Evolutionary conservation across 2,888 invertebrate species (phyloP), one percentile per base, ranked within the genome.

Genomic region (Volucella inanis): DNA sequence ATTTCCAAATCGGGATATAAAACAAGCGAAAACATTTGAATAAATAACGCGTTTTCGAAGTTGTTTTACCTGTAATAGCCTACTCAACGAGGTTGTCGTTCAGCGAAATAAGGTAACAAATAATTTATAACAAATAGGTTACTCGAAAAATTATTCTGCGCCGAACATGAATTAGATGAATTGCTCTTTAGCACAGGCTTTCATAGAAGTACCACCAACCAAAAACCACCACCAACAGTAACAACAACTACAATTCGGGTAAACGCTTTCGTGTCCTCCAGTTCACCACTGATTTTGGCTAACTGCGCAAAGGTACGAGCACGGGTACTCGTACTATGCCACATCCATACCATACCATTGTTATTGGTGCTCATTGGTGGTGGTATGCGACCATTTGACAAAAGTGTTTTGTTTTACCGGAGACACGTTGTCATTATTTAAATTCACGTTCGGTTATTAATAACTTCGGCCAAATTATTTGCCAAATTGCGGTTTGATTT

Each of bases 401-500:
- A 72, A 72, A 85, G 68, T 81, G 62, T 81, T 85, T 85, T 81
- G 85, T 76, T 85, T 81, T 76, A 50, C 49, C 47, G 50, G 76
- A 77, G 81, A 85, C 76, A 77, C 52, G 81, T 68, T 72, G 85
- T 76, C 81, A 81, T 85, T 81, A 81, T 81, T 85, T 77, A 85
- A 85, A 80, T 84, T 85, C 62, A 72, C 80, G 71, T 64, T 81
- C 67, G 70, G 81, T 87, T 84, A 87, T 87, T 85, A 87, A 87
- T 87, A 87, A 87, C 80, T 86, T 87, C 83, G 78, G 80, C 81
- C 82, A 77, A 87, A 88, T 89, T 89, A 81, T 83, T 88, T 88
- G 89, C 87, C 84, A 87, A 84, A 81, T 72, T 86, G 76, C 76
- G 85, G 77, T 82, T 82, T 85, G 85, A 85, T 85, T 85, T 85